A percentile compares a stretch with the other conserved stretches of the same genome.
phyloP scores from a whole-genome alignment of 2,797 vertebrate species.

The Alcedo quadribrachys region DNA sequence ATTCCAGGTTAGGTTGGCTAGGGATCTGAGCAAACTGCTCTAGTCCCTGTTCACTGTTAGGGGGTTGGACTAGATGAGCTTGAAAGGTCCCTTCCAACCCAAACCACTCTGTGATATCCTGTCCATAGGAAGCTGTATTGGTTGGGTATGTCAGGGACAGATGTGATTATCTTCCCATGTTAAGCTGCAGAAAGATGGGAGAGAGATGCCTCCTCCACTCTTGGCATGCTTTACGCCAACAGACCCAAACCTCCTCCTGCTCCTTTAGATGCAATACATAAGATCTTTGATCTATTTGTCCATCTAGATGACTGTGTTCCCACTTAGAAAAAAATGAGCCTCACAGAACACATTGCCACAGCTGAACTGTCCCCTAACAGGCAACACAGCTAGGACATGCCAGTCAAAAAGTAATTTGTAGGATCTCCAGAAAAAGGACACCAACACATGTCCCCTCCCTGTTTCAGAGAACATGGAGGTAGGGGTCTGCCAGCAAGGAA shows the following conservation, averaged over 20 bases:
- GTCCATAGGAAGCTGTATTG: neutral
- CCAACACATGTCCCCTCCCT: neutral
- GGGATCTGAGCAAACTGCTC: neutral
- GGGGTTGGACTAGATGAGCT: too few relatives aligned
- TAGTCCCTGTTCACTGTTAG: too few relatives aligned
- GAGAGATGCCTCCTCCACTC: too few relatives aligned
- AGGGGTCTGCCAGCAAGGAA: neutral
- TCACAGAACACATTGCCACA: neutral
- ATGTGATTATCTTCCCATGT: neutral
- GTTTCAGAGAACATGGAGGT: neutral
- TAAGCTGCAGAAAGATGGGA: neutral
- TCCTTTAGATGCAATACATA: rapidly evolving
- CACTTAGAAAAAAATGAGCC: neutral
- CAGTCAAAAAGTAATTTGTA: neutral
- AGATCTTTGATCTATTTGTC: neutral
- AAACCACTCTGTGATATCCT: neutral
- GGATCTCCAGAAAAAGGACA: neutral
- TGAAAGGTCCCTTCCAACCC: neutral
- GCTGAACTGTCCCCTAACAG: rapidly evolving
- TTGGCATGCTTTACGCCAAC: rapidly evolving
- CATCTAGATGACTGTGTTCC: neutral
- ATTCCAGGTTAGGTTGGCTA: neutral
- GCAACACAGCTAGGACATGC: rapidly evolving
- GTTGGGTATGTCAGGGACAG: neutral
- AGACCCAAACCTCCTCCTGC: neutral